Conservation (phyloP, 2,113 vertebrate species). For the Rhabdornis inornatus region DNA sequence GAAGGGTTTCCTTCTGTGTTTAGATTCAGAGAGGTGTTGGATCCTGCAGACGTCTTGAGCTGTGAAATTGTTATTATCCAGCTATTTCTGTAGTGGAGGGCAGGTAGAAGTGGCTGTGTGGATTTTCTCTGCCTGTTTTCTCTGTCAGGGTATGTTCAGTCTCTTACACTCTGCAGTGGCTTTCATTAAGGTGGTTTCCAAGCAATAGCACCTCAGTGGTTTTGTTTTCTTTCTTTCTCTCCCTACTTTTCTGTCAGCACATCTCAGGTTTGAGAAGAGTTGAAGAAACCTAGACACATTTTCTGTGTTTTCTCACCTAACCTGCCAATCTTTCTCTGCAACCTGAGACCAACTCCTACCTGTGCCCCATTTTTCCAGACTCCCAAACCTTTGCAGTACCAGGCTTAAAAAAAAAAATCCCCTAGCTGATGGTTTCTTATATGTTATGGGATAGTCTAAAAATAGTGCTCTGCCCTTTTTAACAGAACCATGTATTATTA, state of each 20-base stretch:
- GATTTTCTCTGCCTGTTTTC: conserved; percentile 48
- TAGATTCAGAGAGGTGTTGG: not conserved
- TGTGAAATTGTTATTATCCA: conserved; percentile 45
- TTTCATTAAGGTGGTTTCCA: conserved; percentile 59
- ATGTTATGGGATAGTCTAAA: conserved; percentile 36
- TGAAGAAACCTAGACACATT: not conserved
- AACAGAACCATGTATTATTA: conserved; percentile 55
- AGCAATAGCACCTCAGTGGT: conserved; percentile 42
- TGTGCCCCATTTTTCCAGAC: conserved; percentile 1
- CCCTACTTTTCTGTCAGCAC: not conserved
- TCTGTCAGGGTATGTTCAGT: conserved; percentile 15
- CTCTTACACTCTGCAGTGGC: not conserved
- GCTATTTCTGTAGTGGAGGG: conserved; percentile 33
- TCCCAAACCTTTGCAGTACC: not conserved
- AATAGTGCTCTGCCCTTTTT: conserved; percentile 32
- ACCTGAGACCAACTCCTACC: conserved; percentile 13
- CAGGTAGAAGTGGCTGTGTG: conserved; percentile 26
- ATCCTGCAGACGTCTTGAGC: not conserved
- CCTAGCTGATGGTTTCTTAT: not conserved
- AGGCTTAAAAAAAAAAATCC: not conserved
- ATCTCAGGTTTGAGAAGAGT: not conserved
- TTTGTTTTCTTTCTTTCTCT: conserved; percentile 38
- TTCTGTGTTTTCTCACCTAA: not conserved
- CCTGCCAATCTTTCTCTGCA: not conserved
- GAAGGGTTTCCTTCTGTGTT: conserved; percentile 14